Conservation (phyloP, 2,888 invertebrate species). For the Yponomeuta evonymella region DNA sequence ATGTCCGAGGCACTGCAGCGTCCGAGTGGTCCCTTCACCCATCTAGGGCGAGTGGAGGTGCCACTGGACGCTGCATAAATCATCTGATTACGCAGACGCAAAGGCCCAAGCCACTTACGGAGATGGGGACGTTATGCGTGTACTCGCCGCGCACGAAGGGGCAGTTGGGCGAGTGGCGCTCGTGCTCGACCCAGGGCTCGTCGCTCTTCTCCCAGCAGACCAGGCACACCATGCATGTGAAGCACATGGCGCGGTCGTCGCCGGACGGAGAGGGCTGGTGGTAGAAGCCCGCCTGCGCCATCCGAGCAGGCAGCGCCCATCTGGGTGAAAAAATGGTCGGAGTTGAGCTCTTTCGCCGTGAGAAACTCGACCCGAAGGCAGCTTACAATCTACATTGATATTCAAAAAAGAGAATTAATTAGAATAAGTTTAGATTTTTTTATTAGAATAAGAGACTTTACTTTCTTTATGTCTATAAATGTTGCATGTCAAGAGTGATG, state of each 20-base stretch:
- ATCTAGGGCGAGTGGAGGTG: no score
- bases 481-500: no score
- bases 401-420: no score
- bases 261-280: conserved; percentile 93
- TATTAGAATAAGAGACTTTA: no score
- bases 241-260: conserved; percentile 97
- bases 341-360: not conserved
- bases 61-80: no score
- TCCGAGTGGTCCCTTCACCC: no score
- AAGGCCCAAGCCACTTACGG: conserved; percentile 54
- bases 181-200: conserved; percentile 98
- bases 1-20: no score
- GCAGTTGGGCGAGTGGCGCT: conserved; percentile 94
- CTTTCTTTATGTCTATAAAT: no score
- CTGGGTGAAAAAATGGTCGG: conserved; percentile 54
- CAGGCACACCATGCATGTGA: conserved; percentile 94
- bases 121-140: conserved; percentile 95
- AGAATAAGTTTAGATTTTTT: no score
- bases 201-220: conserved; percentile 98
- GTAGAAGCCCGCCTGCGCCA: conserved; percentile 98
- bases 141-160: conserved; percentile 96
- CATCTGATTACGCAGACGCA: no score
- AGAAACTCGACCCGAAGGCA: no score
- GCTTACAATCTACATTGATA: no score
- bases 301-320: conserved; percentile 96